Conservation (phyloP, 2,888 invertebrate genomes). For the Tipula vernalis region DNA sequence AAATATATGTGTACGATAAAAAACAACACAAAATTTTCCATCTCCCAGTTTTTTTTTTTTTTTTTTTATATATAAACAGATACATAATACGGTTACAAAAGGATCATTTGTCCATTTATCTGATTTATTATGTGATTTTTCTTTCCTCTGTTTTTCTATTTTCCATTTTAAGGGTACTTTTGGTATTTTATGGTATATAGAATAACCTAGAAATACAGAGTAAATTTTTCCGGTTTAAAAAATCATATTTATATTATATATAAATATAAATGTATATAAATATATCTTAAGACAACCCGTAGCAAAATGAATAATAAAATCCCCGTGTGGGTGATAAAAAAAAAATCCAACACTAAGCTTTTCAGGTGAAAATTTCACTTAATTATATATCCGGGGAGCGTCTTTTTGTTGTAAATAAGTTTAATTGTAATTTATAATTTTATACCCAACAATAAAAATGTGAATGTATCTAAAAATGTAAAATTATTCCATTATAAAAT, state of each 20-base stretch:
- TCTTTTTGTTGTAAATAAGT: too few species aligned
- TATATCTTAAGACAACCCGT: background rate
- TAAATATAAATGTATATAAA: too few species aligned
- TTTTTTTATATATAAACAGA: background rate
- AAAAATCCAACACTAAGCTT: background rate
- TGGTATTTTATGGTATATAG: background rate
- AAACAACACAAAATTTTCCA: background rate
- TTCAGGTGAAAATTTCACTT: background rate
- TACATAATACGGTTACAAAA: background rate
- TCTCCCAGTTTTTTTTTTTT: background rate
- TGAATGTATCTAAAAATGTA: too few species aligned
- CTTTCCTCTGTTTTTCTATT: background rate
- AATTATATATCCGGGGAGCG: background rate
- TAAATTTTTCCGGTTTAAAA: background rate
- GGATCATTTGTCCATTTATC: background rate
- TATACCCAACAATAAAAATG: too few species aligned
- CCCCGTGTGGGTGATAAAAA: background rate
- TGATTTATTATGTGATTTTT: constrained; percentile 4
- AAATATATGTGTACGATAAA: background rate
- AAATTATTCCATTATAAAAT: too few species aligned
- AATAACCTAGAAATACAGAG: background rate
- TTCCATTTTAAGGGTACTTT: background rate
- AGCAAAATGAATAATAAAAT: background rate
- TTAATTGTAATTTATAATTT: too few species aligned
- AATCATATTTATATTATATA: background rate